phyloP scores from a whole-genome alignment of 2,113 vertebrate genomes.

The Promerops cafer region DNA sequence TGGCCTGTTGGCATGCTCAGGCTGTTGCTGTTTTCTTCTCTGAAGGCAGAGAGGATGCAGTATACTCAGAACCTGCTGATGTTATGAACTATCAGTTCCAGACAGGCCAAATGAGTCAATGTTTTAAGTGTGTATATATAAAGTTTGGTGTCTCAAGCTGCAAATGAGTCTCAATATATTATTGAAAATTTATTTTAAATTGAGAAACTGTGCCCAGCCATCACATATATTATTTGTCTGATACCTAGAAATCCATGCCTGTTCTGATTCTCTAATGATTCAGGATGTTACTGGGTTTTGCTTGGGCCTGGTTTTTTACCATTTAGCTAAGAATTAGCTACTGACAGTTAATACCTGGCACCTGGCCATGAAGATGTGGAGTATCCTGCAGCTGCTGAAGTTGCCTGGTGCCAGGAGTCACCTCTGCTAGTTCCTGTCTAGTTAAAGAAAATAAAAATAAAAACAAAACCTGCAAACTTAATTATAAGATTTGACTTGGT shows the following conservation, averaged over 20 bases:
- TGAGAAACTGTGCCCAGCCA: neutral
- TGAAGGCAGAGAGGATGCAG: neutral
- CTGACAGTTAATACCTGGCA: neutral
- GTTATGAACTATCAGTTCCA: neutral
- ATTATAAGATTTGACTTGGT: neutral
- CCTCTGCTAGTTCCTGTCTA: neutral
- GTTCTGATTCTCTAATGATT: neutral
- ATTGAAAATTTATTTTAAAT: neutral
- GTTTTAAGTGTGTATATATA: neutral
- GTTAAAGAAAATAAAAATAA: neutral
- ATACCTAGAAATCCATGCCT: neutral
- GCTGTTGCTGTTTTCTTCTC: neutral
- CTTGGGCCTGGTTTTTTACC: neutral
- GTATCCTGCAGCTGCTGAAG: neutral
- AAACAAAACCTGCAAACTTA: neutral
- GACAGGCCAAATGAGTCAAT: neutral
- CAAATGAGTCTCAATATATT: neutral
- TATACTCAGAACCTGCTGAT: neutral
- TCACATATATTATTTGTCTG: neutral
- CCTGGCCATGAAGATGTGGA: neutral
- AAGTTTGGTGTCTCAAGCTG: neutral
- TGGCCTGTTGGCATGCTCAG: neutral
- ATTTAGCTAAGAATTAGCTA: neutral
- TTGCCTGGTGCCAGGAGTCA: neutral
- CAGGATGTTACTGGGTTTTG: neutral